A percentile compares a stretch with the other conserved stretches of the same genome.
Conservation (phyloP, 2,797 vertebrate genomes). For the Chaunax sp. region DNA sequence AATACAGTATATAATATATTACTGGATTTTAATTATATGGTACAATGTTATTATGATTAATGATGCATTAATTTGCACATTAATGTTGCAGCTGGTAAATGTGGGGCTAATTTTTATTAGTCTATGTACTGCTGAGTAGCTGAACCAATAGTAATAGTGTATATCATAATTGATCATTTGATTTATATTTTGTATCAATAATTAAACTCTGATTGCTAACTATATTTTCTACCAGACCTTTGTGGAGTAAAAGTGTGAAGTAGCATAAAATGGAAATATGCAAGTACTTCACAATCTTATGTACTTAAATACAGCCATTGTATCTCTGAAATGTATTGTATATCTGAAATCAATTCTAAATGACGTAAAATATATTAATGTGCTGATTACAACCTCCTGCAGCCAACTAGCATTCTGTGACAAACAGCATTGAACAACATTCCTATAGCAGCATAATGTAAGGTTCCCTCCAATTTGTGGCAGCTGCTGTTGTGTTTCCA, state of each 20-base stretch:
- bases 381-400: slow-evolving; percentile 17
- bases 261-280: too few relatives aligned
- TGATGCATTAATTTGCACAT: too few relatives aligned
- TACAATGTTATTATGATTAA: too few relatives aligned
- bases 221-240: too few relatives aligned
- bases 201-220: too few relatives aligned
- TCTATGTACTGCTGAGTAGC: neutral
- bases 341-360: neutral
- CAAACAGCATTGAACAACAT: slow-evolving; percentile 28
- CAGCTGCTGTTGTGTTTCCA: slow-evolving; percentile 55
- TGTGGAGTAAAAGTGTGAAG: neutral
- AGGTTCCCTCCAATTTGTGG: slow-evolving; percentile 47
- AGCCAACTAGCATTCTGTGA: slow-evolving; percentile 21
- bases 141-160: neutral
- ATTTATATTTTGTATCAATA: too few relatives aligned
- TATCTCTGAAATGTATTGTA: neutral
- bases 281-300: too few relatives aligned
- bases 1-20: too few relatives aligned
- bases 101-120: neutral
- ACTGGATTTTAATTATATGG: too few relatives aligned
- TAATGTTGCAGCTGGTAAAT: neutral
- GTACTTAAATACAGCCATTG: neutral
- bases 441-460: slow-evolving; percentile 27
- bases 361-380: neutral
- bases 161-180: neutral